These are phyloP conservation scores for Apamea anceps DNA, from an alignment of 2,888 invertebrate species.

Conservation along the genomic window DNA sequence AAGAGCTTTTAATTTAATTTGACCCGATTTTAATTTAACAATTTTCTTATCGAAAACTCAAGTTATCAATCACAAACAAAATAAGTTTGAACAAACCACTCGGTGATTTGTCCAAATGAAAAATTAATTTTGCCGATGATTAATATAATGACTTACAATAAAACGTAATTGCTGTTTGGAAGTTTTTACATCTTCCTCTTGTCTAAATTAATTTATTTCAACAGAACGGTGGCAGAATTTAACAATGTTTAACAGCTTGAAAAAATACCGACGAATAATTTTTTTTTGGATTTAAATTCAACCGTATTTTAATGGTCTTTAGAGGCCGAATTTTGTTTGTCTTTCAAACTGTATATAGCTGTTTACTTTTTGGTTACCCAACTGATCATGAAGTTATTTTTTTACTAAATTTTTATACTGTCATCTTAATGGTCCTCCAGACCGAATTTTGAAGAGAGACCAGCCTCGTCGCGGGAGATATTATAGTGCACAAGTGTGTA, in stretches of 20 bases:
- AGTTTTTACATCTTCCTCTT: slow-evolving; percentile 90
- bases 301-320: slow-evolving; percentile 26
- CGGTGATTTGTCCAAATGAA: slow-evolving; percentile 89
- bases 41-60: slow-evolving; percentile 75
- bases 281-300: slow-evolving; percentile 30
- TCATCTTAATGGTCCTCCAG: neutral
- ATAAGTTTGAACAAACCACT: slow-evolving; percentile 85
- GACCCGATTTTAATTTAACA: slow-evolving; percentile 54
- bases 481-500: no score
- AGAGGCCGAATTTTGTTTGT: slow-evolving; percentile 12
- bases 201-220: slow-evolving; percentile 88
- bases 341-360: neutral
- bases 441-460: no score
- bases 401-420: neutral
- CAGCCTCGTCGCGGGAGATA: no score
- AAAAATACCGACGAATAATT: slow-evolving; percentile 48
- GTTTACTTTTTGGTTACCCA: neutral
- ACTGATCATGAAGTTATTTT: neutral
- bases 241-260: slow-evolving; percentile 59
- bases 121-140: slow-evolving; percentile 90
- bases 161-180: slow-evolving; percentile 89
- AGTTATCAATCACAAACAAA: slow-evolving; percentile 85
- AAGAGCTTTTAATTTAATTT: neutral
- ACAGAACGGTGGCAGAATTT: slow-evolving; percentile 72
- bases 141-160: slow-evolving; percentile 89